phyloP scores from a whole-genome alignment of 2,797 vertebrate species.

The Halcyon chelicuti region DNA sequence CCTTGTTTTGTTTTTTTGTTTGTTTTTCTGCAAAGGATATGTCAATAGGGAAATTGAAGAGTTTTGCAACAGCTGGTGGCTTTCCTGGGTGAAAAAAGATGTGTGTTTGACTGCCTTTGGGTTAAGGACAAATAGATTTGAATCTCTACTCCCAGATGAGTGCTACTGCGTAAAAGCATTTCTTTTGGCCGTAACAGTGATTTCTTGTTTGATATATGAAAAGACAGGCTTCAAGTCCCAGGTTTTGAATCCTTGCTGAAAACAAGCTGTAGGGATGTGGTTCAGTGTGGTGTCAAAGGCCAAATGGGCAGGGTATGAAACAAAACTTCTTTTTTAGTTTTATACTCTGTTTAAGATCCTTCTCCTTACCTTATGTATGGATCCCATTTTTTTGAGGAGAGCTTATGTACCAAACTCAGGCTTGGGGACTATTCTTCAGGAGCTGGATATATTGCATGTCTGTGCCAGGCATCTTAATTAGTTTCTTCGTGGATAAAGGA shows the following conservation, averaged over 20 bases:
- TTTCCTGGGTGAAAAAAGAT: background rate
- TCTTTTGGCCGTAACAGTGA: background rate
- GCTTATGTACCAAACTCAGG: background rate
- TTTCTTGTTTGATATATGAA: background rate
- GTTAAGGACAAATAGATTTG: background rate
- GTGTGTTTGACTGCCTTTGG: background rate
- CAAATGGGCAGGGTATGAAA: background rate
- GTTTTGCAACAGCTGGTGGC: background rate
- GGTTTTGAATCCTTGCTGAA: background rate
- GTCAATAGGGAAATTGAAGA: background rate
- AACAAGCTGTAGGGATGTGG: background rate
- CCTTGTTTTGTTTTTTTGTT: background rate
- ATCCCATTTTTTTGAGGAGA: background rate
- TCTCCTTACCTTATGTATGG: background rate
- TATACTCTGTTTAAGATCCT: background rate
- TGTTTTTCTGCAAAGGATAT: background rate
- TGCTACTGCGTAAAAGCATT: background rate
- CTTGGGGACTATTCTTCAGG: background rate
- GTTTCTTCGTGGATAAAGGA: background rate
- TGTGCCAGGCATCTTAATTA: background rate
- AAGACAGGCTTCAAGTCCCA: background rate
- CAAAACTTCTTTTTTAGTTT: background rate
- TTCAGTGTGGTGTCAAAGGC: background rate
- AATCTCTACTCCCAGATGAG: background rate
- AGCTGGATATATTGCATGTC: background rate